Percentiles rank a stretch among this genome's conserved stretches.
phyloP scores from a whole-genome alignment of 2,113 vertebrate species.

The Laticauda laticaudata region DNA sequence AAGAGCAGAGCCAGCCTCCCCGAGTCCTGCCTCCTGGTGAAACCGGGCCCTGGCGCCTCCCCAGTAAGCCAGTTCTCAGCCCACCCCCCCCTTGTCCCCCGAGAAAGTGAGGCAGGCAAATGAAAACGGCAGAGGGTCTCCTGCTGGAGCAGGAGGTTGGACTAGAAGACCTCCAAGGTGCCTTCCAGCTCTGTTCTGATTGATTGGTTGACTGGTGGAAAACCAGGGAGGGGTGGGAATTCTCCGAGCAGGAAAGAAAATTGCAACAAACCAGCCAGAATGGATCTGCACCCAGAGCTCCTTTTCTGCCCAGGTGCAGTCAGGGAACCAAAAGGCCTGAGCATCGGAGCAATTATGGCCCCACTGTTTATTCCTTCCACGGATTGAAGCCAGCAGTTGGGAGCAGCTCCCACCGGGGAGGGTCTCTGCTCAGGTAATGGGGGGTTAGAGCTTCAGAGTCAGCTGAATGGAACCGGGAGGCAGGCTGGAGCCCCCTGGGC shows the following conservation, averaged over 20 bases:
- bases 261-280: neutral
- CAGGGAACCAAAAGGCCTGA: neutral
- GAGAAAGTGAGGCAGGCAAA: neutral
- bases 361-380: neutral
- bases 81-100: neutral
- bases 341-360: neutral
- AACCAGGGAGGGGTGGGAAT: neutral
- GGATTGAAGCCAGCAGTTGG: neutral
- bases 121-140: neutral
- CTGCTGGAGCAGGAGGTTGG: no score
- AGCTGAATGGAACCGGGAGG: neutral
- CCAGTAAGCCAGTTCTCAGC: conserved; percentile 39
- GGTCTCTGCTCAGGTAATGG: neutral
- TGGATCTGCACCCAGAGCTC: neutral
- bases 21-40: conserved; percentile 40
- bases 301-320: neutral
- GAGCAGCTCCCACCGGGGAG: neutral
- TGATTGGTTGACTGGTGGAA: neutral
- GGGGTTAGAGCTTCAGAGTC: neutral
- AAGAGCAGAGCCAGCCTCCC: neutral
- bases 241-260: neutral
- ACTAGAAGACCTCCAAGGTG: no score
- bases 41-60: conserved; percentile 51
- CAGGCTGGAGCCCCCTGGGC: neutral
- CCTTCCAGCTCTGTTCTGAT: no score